These are phyloP conservation scores for Guaruba guarouba DNA, from an alignment of 2,113 vertebrate genomes.

Conservation along the genomic window DNA sequence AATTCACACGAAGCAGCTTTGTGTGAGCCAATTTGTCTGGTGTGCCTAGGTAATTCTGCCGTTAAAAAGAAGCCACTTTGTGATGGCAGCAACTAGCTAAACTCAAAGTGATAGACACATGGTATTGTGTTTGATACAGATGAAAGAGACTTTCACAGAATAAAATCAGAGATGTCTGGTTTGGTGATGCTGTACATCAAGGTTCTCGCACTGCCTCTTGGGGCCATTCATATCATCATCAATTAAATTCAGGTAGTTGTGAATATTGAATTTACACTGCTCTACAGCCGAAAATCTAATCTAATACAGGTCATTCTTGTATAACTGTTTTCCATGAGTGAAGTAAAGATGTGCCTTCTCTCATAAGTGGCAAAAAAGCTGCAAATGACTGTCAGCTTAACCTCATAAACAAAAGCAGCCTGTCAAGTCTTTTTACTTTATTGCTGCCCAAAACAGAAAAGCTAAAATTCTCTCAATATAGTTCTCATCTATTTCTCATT, in stretches of 20 bases:
- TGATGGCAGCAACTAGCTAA: not conserved
- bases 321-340: not conserved
- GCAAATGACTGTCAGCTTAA: slow-evolving; percentile 24
- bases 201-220: not conserved
- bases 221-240: not conserved
- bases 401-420: slow-evolving; percentile 10
- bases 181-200: not conserved
- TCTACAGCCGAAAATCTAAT: slow-evolving; percentile 1
- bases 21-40: not conserved
- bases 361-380: not conserved
- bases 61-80: not conserved
- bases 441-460: slow-evolving; percentile 2
- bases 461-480: not conserved
- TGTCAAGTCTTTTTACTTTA: not conserved
- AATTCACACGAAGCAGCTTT: not conserved
- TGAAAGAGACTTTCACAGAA: not conserved
- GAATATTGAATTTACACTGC: not conserved
- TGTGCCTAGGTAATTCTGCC: not conserved
- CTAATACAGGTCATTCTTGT: not conserved
- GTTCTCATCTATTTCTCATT: slow-evolving; percentile 2
- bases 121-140: not conserved
- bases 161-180: not conserved
- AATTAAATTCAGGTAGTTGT: not conserved
- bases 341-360: not conserved
- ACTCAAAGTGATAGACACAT: slow-evolving; percentile 5